phyloP scores from a whole-genome alignment of 1,140 invertebrate species.

The Drosophila aff. region DNA sequence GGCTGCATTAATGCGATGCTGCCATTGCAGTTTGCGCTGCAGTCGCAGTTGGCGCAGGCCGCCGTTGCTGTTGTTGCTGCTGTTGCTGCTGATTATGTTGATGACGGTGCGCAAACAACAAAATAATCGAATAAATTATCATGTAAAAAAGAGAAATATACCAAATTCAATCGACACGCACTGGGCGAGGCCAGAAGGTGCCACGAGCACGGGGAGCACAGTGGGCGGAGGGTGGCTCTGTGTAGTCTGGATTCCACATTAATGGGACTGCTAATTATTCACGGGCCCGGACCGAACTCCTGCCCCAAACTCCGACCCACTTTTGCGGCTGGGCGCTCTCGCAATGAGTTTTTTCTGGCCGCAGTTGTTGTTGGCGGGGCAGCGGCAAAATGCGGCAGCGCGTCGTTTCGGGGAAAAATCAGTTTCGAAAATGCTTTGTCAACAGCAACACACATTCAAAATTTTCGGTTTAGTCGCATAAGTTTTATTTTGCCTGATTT shows the following conservation, averaged over 20 bases:
- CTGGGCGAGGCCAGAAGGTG: conserved; percentile 13
- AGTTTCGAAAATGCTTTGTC: conserved; percentile 84
- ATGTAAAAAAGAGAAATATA: conserved; percentile 34
- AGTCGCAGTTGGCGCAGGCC: conserved; percentile 11
- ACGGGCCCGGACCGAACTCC: conserved; percentile 23
- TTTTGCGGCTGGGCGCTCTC: conserved; percentile 48
- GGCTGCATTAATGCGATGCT: conserved; percentile 1
- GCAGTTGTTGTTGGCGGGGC: conserved; percentile 39
- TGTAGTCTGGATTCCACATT: conserved; percentile 34
- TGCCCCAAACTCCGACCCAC: conserved; percentile 39
- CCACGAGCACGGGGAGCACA: not conserved
- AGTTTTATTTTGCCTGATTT: conserved; percentile 75
- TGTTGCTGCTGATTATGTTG: conserved; percentile 76
- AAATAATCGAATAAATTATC: conserved; percentile 76
- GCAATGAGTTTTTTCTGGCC: conserved; percentile 69
- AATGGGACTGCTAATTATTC: conserved; percentile 79
- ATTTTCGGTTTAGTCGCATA: conserved; percentile 84
- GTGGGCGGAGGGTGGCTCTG: not conserved
- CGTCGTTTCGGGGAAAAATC: conserved; percentile 59
- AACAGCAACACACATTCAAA: conserved; percentile 82
- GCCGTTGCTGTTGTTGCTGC: conserved; percentile 39
- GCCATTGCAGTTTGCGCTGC: conserved; percentile 2
- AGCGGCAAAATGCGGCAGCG: conserved; percentile 43
- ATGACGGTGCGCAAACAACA: conserved; percentile 65
- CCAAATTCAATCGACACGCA: conserved; percentile 64